These are phyloP conservation scores for Drosophila peninsularis DNA, from an alignment of 2,888 invertebrate genomes.

Conservation along the genomic window DNA sequence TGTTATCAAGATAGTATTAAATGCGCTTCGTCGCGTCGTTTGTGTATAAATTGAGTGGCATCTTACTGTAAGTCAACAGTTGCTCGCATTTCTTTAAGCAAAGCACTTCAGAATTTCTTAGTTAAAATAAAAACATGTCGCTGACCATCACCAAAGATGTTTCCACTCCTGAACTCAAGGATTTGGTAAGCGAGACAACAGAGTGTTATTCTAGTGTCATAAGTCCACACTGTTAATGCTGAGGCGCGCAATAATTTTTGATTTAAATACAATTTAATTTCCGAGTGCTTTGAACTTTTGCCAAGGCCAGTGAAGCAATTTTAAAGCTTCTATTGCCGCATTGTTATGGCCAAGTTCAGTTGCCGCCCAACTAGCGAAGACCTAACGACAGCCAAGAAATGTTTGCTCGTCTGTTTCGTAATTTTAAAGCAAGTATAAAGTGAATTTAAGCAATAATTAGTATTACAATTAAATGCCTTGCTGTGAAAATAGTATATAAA, in stretches of 20 bases:
- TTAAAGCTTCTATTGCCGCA: conserved; percentile 44
- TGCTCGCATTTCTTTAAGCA: conserved; percentile 49
- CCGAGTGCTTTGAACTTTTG: conserved; percentile 62
- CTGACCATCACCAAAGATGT: conserved; percentile 75
- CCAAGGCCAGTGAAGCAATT: conserved; percentile 57
- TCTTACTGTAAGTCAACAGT: conserved; percentile 36
- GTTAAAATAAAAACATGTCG: conserved; percentile 66
- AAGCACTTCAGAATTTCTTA: conserved; percentile 26
- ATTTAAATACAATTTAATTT: conserved; percentile 32
- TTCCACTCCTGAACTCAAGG: conserved; percentile 76
- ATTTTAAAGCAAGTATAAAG: conserved; percentile 76
- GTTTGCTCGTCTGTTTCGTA: conserved; percentile 77
- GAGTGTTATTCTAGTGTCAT: conserved; percentile 10
- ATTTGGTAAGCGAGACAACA: conserved; percentile 68
- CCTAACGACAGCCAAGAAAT: conserved; percentile 55
- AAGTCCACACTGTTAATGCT: neutral
- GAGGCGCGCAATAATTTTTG: conserved; percentile 1
- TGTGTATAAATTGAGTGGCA: conserved; percentile 44
- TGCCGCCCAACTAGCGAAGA: conserved; percentile 53
- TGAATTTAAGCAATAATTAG: conserved; percentile 6
- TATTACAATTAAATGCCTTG: neutral
- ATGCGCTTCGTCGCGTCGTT: conserved; percentile 6
- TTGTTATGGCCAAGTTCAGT: conserved; percentile 69
- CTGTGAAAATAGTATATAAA: neutral
- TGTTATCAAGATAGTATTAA: conserved; percentile 30